These are phyloP conservation scores for Drosophila quadrilineata DNA, from an alignment of 1,140 invertebrate genomes.

Conservation along the genomic window DNA sequence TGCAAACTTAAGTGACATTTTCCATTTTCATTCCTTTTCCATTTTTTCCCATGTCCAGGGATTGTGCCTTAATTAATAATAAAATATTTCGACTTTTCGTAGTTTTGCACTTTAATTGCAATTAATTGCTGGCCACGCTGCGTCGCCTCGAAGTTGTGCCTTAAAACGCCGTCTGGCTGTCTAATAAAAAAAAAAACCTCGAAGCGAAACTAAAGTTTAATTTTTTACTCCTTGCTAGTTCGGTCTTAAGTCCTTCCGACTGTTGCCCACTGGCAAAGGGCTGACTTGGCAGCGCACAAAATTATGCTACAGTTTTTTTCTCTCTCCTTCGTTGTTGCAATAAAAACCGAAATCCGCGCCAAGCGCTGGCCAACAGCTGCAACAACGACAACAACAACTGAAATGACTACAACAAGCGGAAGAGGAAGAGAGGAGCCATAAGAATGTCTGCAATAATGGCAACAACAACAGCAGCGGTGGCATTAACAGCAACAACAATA, in stretches of 20 bases:
- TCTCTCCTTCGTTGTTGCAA: too few species aligned
- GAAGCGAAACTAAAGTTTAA: slow-evolving; percentile 32
- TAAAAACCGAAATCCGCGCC: slow-evolving; percentile 55
- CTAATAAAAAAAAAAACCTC: slow-evolving; percentile 65
- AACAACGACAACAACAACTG: neutral
- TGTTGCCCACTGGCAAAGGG: slow-evolving; percentile 12
- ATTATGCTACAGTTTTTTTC: slow-evolving; percentile 51
- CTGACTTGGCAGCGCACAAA: slow-evolving; percentile 33
- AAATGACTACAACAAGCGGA: neutral
- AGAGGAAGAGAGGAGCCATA: too few species aligned
- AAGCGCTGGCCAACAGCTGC: slow-evolving; percentile 33
- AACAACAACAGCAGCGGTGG: slow-evolving; percentile 3
- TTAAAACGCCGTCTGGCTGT: slow-evolving; percentile 55
- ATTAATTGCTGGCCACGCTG: slow-evolving; percentile 54
- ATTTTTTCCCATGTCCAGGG: too few species aligned
- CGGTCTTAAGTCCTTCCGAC: slow-evolving; percentile 2
- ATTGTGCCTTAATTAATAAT: slow-evolving; percentile 33
- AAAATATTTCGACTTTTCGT: slow-evolving; percentile 19
- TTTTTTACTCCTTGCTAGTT: slow-evolving; percentile 7
- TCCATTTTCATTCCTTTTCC: neutral
- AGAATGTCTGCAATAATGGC: too few species aligned
- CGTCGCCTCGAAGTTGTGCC: slow-evolving; percentile 38
- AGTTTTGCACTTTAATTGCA: slow-evolving; percentile 64
- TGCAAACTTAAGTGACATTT: too few species aligned
- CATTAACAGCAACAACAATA: slow-evolving; percentile 59